Evolutionary conservation across 2,113 vertebrate genomes (phyloP).

Genomic region (Mystacornis crossleyi): DNA sequence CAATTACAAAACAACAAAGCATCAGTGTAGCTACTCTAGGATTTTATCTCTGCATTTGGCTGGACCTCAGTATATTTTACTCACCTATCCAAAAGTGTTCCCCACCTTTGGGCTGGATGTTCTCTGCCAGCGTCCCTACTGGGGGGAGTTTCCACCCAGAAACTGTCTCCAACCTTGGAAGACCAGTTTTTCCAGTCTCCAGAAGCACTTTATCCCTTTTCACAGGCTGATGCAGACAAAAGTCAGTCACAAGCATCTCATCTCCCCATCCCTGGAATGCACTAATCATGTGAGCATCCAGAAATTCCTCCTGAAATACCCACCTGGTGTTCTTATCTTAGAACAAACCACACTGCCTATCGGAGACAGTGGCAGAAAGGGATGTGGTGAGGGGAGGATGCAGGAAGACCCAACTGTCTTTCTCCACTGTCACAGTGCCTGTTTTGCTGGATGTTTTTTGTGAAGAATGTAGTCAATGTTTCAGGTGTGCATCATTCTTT

Average conservation of each 20-base stretch:
- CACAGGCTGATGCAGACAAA: rapidly evolving
- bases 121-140: neutral
- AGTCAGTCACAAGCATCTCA: neutral
- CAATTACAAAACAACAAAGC: neutral
- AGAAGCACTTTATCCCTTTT: neutral
- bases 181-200: neutral
- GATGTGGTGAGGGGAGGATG: neutral
- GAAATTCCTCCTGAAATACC: neutral
- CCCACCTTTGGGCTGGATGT: neutral
- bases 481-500: neutral
- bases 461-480: neutral
- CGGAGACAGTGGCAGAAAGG: neutral
- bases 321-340: neutral
- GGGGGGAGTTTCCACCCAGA: neutral
- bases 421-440: neutral
- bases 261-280: neutral
- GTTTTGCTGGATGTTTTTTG: neutral
- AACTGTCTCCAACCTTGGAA: neutral
- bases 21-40: too few relatives aligned
- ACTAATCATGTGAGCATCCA: neutral
- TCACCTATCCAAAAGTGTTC: neutral
- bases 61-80: neutral
- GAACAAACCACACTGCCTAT: neutral
- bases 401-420: neutral
- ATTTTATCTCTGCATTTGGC: neutral